These are phyloP conservation scores for Scaptomyza tumidula DNA, from an alignment of 2,888 invertebrate genomes.

Conservation along the genomic window DNA sequence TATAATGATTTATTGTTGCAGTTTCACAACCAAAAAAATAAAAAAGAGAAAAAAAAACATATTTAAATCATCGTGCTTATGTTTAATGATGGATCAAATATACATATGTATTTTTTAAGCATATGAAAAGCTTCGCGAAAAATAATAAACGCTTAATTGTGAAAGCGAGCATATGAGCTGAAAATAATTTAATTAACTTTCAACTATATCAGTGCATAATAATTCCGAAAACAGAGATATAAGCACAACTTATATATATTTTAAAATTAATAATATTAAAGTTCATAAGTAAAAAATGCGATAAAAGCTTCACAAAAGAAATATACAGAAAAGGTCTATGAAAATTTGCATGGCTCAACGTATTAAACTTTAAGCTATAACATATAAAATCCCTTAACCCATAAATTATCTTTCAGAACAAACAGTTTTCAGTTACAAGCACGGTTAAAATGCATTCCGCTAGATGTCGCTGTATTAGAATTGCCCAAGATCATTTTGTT, in stretches of 20 bases:
- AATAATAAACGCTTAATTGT: conserved; percentile 45
- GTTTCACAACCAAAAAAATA: conserved; percentile 18
- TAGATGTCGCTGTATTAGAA: neutral
- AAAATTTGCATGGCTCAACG: too few species aligned
- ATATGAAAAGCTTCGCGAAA: conserved; percentile 10
- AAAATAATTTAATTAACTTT: conserved; percentile 20
- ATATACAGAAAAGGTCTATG: too few species aligned
- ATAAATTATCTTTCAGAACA: too few species aligned
- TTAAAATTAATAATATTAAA: neutral
- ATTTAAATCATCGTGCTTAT: conserved; percentile 66
- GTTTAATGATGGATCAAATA: conserved; percentile 62
- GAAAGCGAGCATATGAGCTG: conserved; percentile 14
- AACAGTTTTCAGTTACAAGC: too few species aligned
- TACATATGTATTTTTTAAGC: neutral
- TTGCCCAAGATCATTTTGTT: neutral
- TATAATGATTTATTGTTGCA: conserved; percentile 73
- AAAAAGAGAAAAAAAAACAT: conserved; percentile 51
- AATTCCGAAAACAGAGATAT: neutral
- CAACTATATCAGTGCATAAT: too few species aligned
- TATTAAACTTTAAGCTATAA: too few species aligned
- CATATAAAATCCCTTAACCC: too few species aligned
- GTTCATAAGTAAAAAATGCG: too few species aligned
- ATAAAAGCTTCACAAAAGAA: too few species aligned
- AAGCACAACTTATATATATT: neutral
- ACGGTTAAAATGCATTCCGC: too few species aligned